phyloP scores from a whole-genome alignment of 2,888 invertebrate species.

The Lutraria lutraria region DNA sequence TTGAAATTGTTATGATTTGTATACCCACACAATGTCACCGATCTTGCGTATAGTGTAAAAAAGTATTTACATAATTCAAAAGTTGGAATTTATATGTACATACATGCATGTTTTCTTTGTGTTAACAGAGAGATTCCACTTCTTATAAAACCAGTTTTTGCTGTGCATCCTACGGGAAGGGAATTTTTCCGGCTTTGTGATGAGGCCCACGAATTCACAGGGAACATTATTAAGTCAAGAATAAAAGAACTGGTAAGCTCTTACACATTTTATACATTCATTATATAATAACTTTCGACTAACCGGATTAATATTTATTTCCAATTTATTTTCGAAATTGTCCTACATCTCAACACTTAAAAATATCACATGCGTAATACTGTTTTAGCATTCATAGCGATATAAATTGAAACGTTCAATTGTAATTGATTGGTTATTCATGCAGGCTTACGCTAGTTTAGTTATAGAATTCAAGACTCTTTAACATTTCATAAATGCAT shows the following conservation, averaged over 20 bases:
- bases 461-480: too few relatives aligned
- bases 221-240: slow-evolving; percentile 51
- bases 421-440: too few relatives aligned
- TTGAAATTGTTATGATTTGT: background rate
- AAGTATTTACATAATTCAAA: background rate
- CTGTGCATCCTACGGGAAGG: slow-evolving; percentile 40
- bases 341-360: background rate
- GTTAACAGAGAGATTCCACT: slow-evolving; percentile 29
- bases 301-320: background rate
- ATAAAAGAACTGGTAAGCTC: slow-evolving; percentile 47
- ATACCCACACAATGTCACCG: background rate
- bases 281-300: background rate
- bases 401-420: background rate
- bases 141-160: slow-evolving; percentile 40
- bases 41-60: background rate
- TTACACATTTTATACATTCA: background rate
- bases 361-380: background rate
- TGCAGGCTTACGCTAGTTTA: too few relatives aligned
- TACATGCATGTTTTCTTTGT: background rate
- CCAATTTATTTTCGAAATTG: background rate
- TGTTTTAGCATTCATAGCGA: background rate
- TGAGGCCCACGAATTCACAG: slow-evolving; percentile 54
- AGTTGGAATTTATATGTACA: background rate
- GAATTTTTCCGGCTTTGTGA: slow-evolving; percentile 43
- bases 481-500: too few relatives aligned